Evolutionary conservation across 37 sponge, comb jelly and placozoan species (phyloP), one percentile per base, ranked within the genome.

Genomic region (Chondrilla cf. caribensis): DNA sequence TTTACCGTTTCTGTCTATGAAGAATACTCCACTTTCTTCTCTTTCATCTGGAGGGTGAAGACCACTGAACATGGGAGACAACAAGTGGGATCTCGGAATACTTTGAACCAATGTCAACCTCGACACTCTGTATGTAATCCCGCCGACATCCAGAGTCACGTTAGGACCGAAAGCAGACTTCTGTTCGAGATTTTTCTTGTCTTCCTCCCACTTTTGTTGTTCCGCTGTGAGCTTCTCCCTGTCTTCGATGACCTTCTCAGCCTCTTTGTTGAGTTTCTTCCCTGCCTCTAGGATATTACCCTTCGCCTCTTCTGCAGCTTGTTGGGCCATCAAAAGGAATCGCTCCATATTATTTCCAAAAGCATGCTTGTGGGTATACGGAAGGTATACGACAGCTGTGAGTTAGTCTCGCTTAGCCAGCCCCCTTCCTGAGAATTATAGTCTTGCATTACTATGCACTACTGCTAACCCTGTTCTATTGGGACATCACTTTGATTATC

Each of bases 31-130:
- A 24, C 44, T 39, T 73, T 73, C 42, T 39, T 73, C 44, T 39
- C 18, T 73, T 43, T 73, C 44, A 43, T 40, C 76, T 25, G 76
- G 76, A 36, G 76, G 76, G 25, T 43, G 36, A 2, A 73, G 76
- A 2, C 76, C 76, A 42, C 76, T 73, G 44, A 73, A 73, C 76
- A 73, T 73, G 21, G 41, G 21, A n/a, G 76, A 36, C 40, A 73
- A 6, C 76, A 73, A 41, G 21, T 42, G 41, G 36, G 76, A 73
- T 4, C 44, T 37, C 1, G 76, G 76, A 25, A 73, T 22, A 2
- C 24, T 42, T 37, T 39, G 76, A 40, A 43, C 40, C 43, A 73
- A 43, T n/a, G 76, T 73, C 25, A 38, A 6, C 25, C 41, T 73
- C 1, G 76, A 73, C 24, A 73, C 76, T 43, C 41, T 73, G 76